Conservation (phyloP, 1,140 invertebrate genomes). For the Sinonovacula constricta region DNA sequence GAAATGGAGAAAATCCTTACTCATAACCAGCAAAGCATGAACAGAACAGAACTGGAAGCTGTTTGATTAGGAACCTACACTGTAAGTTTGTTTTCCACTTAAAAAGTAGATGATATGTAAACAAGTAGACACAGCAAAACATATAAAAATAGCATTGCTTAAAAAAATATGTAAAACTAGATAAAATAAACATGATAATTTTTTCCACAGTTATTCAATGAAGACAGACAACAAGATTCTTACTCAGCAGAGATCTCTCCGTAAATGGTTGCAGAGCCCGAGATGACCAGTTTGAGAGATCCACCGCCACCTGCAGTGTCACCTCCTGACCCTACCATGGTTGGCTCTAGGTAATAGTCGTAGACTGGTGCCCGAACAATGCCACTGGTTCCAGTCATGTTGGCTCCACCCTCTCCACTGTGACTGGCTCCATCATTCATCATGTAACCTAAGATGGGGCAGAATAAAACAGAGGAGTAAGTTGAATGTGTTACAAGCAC, state of each 20-base stretch:
- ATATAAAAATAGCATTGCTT: too few species aligned
- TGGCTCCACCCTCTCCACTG: conserved; percentile 64
- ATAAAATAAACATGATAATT: too few species aligned
- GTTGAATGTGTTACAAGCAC: too few species aligned
- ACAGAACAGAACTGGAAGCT: too few species aligned
- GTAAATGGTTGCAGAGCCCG: conserved; percentile 15
- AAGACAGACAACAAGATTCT: too few species aligned
- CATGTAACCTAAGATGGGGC: conserved; percentile 39
- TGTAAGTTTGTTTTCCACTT: too few species aligned
- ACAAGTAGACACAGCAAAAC: neutral
- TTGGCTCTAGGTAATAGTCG: conserved; percentile 56
- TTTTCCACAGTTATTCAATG: too few species aligned
- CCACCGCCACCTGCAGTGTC: conserved; percentile 57
- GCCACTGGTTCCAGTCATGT: neutral
- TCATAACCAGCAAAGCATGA: too few species aligned
- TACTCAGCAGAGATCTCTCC: conserved; percentile 53
- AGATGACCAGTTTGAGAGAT: conserved; percentile 50
- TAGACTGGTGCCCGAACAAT: conserved; percentile 42
- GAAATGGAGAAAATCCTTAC: conserved; percentile 12
- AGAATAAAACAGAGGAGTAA: neutral
- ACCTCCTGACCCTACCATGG: conserved; percentile 55
- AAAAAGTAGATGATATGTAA: too few species aligned
- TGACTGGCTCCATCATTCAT: conserved; percentile 61
- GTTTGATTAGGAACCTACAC: neutral
- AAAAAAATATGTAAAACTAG: too few species aligned